Conservation (phyloP, 2,888 invertebrate species). For the Drosophila anomalata region DNA sequence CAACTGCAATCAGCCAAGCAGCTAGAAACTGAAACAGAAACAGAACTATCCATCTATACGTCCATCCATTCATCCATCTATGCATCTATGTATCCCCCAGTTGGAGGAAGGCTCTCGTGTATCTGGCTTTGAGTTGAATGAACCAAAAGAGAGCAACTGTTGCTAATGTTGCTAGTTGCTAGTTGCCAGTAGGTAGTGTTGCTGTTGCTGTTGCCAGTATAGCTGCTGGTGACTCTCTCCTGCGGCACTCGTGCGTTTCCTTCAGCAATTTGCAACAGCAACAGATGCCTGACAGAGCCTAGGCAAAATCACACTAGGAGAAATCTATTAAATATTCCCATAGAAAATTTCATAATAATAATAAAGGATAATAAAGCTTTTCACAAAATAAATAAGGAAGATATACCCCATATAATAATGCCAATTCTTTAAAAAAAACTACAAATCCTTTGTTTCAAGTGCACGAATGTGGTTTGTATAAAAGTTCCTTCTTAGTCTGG, state of each 20-base stretch:
- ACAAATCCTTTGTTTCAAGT: background rate
- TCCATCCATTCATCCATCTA: conserved; percentile 42
- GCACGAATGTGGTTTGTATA: conserved; percentile 37
- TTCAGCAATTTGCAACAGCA: conserved; percentile 73
- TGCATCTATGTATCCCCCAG: conserved; percentile 48
- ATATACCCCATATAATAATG: too few species aligned
- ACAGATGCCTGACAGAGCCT: conserved; percentile 63
- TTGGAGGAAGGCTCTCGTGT: conserved; percentile 42
- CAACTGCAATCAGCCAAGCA: conserved; percentile 70
- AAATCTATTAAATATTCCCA: background rate
- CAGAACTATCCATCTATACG: conserved; percentile 41
- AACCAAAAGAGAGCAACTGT: conserved; percentile 66
- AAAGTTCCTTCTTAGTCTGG: conserved; percentile 71
- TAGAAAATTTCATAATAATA: background rate
- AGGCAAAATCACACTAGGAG: conserved; percentile 7
- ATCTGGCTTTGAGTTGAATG: conserved; percentile 65
- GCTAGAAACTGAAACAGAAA: conserved; percentile 50
- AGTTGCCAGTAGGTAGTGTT: conserved; percentile 20
- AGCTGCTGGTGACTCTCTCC: conserved; percentile 50
- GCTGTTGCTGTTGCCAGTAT: conserved; percentile 4
- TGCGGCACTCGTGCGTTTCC: conserved; percentile 76
- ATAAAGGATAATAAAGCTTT: background rate
- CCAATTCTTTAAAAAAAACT: background rate
- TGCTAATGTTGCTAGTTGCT: conserved; percentile 10
- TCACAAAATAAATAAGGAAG: too few species aligned